Evolutionary conservation across 1,140 invertebrate genomes (phyloP).

Genomic region (Pseudomyrmex flavicornis): DNA sequence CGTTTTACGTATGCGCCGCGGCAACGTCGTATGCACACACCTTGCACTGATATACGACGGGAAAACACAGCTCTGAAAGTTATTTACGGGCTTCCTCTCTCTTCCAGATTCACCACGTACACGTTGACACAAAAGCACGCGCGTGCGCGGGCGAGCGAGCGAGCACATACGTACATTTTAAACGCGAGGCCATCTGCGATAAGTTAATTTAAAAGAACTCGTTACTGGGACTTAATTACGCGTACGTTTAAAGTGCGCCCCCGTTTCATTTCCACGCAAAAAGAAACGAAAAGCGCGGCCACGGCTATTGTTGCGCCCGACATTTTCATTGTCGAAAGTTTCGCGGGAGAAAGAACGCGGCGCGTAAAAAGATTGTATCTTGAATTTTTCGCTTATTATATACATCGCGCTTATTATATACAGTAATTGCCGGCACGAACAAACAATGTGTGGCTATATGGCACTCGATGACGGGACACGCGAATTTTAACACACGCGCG

Average conservation of each 20-base stretch:
- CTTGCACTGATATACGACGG: conserved; percentile 68
- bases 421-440: neutral
- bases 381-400: conserved; percentile 10
- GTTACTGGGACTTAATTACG: conserved; percentile 65
- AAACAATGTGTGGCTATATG: too few species aligned
- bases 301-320: conserved; percentile 30
- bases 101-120: conserved; percentile 18
- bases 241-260: conserved; percentile 54
- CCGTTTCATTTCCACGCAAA: conserved; percentile 24
- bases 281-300: conserved; percentile 38
- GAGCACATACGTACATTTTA: neutral
- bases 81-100: conserved; percentile 71
- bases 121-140: neutral
- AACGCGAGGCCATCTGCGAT: conserved; percentile 62
- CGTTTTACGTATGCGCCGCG: conserved; percentile 23
- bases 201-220: conserved; percentile 76
- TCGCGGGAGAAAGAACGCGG: neutral
- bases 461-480: neutral
- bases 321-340: conserved; percentile 21
- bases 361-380: conserved; percentile 33
- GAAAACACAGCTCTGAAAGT: conserved; percentile 74
- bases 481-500: neutral
- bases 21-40: conserved; percentile 49
- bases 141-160: neutral
- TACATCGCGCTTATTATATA: neutral